Evolutionary conservation across 2,888 invertebrate genomes (phyloP), one percentile per base, ranked within the genome.

Genomic region (Acanthopleura granulata): DNA sequence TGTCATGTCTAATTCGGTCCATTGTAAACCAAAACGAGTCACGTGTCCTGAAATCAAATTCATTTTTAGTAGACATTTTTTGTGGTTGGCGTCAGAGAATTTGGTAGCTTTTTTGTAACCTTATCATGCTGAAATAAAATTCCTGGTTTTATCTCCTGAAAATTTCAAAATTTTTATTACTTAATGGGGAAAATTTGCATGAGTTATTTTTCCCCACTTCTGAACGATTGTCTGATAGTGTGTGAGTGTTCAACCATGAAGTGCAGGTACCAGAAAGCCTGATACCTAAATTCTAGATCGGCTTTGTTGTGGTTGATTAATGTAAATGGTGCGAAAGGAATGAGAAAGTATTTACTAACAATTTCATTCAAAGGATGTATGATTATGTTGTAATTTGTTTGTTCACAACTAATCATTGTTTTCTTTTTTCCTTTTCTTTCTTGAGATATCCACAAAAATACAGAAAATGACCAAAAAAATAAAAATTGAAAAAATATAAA

Each of bases 51-150:
- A 66, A 66, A 66, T 22, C 18, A 22, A 25, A 66, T 66, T 66
- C 22, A 66, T 16, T 66, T 6, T 66, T 66, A 25, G 22, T 22
- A 12, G 18, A 6, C n/a, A 57, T 57, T n/a, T 18, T 57, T 57
- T 57, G 57, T 66, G 66, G 66, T 66, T 66, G 66, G 66, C 29
- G 66, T 66, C 66, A 66, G 25, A 57, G 57, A 57, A 57, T 27
- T 66, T 66, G 29, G 29, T 66, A 66, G 66, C 66, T 27, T 22
- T 66, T 57, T 22, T 66, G 29, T 57, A 66, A 27, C 29, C 1
- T 27, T 66, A 66, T 27, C 66, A 66, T 66, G 66, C 66, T 27
- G 66, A 66, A 66, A 66, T 66, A 66, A 66, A 66, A 15, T 66
- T 27, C 16, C 29, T 66, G 66, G 29, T 66, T 66, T 66, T 66